phyloP scores from a whole-genome alignment of 2,888 invertebrate genomes.

The Lasioglossum leucozonium region DNA sequence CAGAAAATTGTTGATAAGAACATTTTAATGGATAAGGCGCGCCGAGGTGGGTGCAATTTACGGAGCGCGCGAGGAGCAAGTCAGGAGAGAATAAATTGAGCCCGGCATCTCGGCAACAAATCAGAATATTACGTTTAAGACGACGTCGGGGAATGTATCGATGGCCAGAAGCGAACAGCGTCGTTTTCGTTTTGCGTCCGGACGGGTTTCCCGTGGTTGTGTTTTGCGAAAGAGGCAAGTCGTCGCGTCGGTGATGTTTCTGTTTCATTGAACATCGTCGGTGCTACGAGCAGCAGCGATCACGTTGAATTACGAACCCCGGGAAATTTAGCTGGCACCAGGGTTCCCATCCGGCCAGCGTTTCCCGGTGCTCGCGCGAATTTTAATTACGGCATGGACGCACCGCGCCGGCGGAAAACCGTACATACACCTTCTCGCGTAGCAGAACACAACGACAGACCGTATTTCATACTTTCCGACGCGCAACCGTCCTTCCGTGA shows the following conservation, averaged over 20 bases:
- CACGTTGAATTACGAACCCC: conserved; percentile 12
- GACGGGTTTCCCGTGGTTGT: not conserved
- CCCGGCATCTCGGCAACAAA: not conserved
- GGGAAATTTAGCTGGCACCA: not conserved
- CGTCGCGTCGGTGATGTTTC: not conserved
- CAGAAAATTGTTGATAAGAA: not conserved
- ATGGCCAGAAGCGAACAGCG: not conserved
- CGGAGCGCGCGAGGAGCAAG: not conserved
- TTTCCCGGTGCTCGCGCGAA: conserved; percentile 35
- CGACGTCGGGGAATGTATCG: not conserved
- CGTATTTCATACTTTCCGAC: conserved; percentile 27
- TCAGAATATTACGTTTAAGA: not conserved
- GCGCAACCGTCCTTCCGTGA: conserved; percentile 16
- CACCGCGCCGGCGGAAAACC: not conserved
- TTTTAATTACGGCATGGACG: conserved; percentile 41
- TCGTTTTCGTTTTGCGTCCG: not conserved
- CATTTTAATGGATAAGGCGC: not conserved
- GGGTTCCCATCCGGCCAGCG: conserved; percentile 5
- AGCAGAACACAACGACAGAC: conserved; percentile 10
- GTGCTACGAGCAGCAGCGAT: not conserved
- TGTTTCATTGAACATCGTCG: not conserved
- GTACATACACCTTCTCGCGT: not conserved
- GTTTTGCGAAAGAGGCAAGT: not conserved
- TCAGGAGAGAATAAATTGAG: not conserved
- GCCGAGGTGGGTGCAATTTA: not conserved